Conservation (phyloP, 2,888 invertebrate species). For the Drosophila recens region DNA sequence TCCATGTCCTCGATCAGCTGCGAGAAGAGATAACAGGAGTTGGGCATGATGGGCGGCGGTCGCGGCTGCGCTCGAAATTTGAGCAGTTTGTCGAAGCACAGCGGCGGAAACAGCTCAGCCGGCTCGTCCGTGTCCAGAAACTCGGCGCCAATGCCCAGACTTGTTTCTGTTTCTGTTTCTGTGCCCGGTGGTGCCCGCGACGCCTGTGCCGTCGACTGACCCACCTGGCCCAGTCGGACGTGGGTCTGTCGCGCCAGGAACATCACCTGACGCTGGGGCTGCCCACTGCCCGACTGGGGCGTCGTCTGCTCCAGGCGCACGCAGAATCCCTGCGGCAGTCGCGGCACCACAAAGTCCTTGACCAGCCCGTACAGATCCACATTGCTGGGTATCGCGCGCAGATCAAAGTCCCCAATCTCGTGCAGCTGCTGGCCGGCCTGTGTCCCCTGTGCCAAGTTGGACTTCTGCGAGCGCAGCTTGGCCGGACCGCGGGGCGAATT, state of each 20-base stretch:
- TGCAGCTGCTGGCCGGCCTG: constrained; percentile 56
- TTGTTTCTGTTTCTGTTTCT: not conserved
- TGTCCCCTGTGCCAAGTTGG: constrained; percentile 31
- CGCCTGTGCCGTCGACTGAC: not conserved
- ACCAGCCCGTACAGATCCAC: constrained; percentile 83
- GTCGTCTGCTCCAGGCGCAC: constrained; percentile 76
- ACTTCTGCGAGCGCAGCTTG: constrained; percentile 74
- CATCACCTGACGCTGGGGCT: constrained; percentile 58
- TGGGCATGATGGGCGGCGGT: constrained; percentile 15
- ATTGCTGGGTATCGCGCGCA: constrained; percentile 82
- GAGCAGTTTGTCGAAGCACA: constrained; percentile 80
- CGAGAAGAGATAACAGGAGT: constrained; percentile 78
- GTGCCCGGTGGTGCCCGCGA: not conserved
- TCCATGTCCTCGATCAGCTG: constrained; percentile 84
- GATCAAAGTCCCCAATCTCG: constrained; percentile 83
- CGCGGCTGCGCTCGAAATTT: constrained; percentile 68
- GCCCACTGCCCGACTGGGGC: constrained; percentile 36
- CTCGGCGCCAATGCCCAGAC: constrained; percentile 70
- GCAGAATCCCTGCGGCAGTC: constrained; percentile 83
- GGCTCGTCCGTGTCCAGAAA: constrained; percentile 81
- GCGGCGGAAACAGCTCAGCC: constrained; percentile 78
- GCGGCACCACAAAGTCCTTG: constrained; percentile 83
- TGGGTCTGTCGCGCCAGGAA: constrained; percentile 74
- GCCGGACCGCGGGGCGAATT: constrained; percentile 77
- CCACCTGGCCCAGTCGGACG: constrained; percentile 52